Evolutionary conservation across 2,797 vertebrate species (phyloP).

Genomic region (Hippocampus kuda): DNA sequence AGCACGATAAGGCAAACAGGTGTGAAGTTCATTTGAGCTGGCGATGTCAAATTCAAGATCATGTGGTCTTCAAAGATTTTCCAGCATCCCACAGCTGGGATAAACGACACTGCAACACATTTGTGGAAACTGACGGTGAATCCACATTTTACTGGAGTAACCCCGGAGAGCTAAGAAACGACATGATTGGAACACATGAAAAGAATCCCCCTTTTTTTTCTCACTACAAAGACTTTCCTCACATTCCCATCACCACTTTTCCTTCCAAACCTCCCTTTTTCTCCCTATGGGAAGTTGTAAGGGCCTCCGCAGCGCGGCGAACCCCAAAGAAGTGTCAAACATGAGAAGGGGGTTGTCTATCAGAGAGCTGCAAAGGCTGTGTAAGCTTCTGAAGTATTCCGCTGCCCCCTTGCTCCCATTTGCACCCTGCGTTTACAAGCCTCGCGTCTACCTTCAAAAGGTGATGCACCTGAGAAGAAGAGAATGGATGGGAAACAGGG

Average conservation of each 20-base stretch:
- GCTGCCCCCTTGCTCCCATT: conserved; percentile 49
- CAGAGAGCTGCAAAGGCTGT: conserved; percentile 53
- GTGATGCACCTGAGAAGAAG: conserved; percentile 58
- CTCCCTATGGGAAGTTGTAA: conserved; percentile 39
- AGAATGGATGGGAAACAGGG: conserved; percentile 23
- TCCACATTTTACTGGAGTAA: neutral
- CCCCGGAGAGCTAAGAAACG: neutral
- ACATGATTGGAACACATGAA: neutral
- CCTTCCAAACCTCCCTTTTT: conserved; percentile 35
- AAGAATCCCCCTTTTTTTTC: neutral
- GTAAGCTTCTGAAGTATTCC: conserved; percentile 66
- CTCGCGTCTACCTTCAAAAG: conserved; percentile 69
- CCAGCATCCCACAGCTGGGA: neutral
- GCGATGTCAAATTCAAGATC: neutral
- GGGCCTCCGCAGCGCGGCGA: conserved; percentile 57
- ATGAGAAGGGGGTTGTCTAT: conserved; percentile 51
- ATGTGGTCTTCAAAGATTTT: neutral
- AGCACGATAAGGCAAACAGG: neutral
- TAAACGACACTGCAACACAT: neutral
- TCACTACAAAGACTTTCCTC: neutral
- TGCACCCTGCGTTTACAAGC: conserved; percentile 60
- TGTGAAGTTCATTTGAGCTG: neutral
- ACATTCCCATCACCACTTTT: conserved; percentile 4
- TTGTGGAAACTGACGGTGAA: no score
- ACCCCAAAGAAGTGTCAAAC: conserved; percentile 62